Evolutionary conservation across 1,140 invertebrate species (phyloP).

Genomic region (Musca domestica): DNA sequence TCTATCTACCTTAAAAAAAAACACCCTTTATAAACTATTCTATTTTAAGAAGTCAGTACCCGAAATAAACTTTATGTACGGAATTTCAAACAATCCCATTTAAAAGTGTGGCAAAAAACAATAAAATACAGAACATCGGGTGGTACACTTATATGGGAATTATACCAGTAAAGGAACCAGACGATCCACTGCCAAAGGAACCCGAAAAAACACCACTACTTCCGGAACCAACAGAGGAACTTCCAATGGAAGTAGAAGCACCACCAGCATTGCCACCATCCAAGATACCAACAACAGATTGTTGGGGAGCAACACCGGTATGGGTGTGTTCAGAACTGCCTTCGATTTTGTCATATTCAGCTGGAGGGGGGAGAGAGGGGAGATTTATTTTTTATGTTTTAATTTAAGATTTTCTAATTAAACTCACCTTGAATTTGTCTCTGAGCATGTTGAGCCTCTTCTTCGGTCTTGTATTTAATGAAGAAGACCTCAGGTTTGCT

Average conservation of each 20-base stretch:
- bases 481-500: constrained; percentile 71
- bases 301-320: constrained; percentile 23
- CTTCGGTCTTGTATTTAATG: constrained; percentile 67
- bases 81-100: no score
- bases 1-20: no score
- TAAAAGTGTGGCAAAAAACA: no score
- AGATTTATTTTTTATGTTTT: no score
- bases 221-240: not conserved
- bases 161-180: constrained; percentile 14
- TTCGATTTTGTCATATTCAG: constrained; percentile 27
- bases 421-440: constrained; percentile 31
- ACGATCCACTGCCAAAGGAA: constrained; percentile 3
- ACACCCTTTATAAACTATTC: no score
- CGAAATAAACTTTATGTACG: no score
- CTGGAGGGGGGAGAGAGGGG: constrained; percentile 1
- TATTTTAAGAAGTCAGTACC: no score
- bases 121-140: no score
- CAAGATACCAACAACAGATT: constrained; percentile 26
- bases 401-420: not conserved
- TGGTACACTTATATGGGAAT: no score
- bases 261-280: constrained; percentile 11
- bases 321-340: constrained; percentile 24
- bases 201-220: not conserved
- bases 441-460: constrained; percentile 39
- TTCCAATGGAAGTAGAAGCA: not conserved